A percentile compares a stretch with the other conserved stretches of the same genome.
Evolutionary conservation across 2,797 vertebrate species (phyloP).

Genomic region (Calcarius lapponicus): DNA sequence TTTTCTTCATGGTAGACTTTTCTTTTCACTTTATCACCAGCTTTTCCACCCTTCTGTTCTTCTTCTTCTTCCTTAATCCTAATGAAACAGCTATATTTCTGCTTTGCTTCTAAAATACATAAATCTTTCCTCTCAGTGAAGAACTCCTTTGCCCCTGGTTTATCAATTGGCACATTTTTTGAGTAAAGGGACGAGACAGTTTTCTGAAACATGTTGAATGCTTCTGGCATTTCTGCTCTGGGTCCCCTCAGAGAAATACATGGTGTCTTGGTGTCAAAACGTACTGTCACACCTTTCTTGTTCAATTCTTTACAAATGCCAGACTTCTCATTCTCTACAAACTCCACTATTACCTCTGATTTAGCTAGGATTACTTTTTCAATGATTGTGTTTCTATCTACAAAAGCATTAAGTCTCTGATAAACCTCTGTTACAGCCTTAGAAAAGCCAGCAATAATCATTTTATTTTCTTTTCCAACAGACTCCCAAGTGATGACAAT

Average conservation of each 20-base stretch:
- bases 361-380: conserved; percentile 64
- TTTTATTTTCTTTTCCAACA: neutral
- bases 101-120: conserved; percentile 52
- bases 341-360: conserved; percentile 68
- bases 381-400: conserved; percentile 69
- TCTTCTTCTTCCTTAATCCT: conserved; percentile 71
- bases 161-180: conserved; percentile 74
- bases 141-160: conserved; percentile 82
- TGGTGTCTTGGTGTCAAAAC: conserved; percentile 39
- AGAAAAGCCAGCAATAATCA: conserved; percentile 78
- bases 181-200: conserved; percentile 45
- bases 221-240: conserved; percentile 70
- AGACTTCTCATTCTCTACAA: conserved; percentile 73
- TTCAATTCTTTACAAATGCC: conserved; percentile 37
- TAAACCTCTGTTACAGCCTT: conserved; percentile 72
- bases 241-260: conserved; percentile 78
- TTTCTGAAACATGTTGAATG: conserved; percentile 32
- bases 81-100: conserved; percentile 74
- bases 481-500: conserved; percentile 56
- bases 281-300: conserved; percentile 53
- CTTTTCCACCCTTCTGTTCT: neutral
- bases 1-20: conserved; percentile 32
- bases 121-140: conserved; percentile 71
- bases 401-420: conserved; percentile 70
- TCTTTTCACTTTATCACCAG: neutral